Conservation (phyloP, 30 jellyfish, hydroid and myxozoan genomes). For the Hydractinia echinata region DNA sequence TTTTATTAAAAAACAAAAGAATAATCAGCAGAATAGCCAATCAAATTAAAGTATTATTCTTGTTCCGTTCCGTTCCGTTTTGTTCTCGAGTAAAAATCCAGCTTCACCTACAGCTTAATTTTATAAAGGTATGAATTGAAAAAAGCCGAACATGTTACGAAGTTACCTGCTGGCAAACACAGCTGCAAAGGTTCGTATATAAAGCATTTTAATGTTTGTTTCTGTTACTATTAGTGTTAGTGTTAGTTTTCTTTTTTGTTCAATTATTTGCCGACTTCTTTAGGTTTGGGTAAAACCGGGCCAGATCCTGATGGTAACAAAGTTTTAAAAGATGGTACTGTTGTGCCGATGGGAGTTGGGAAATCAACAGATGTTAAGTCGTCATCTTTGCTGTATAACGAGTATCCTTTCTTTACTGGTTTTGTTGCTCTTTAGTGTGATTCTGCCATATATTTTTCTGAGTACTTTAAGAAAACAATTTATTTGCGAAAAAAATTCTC, state of each 20-base stretch:
- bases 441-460: no score
- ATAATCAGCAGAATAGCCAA: no score
- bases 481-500: background rate
- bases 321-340: conserved; percentile 59
- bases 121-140: conserved; percentile 53
- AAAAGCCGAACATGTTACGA: conserved; percentile 54
- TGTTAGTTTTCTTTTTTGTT: background rate
- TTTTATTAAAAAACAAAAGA: no score
- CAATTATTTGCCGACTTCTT: background rate
- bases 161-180: conserved; percentile 89
- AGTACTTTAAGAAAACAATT: no score
- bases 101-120: no score
- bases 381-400: conserved; percentile 65
- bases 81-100: no score
- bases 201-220: background rate
- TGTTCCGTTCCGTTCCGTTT: no score
- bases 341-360: conserved; percentile 72
- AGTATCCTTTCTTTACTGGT: conserved; percentile 66
- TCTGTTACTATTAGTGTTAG: background rate
- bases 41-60: no score
- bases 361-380: conserved; percentile 7
- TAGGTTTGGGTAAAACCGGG: conserved; percentile 80
- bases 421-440: no score
- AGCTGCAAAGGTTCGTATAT: conserved; percentile 76
- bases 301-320: conserved; percentile 72